phyloP scores from a whole-genome alignment of 2,113 vertebrate species.

The Odocoileus virginianus region DNA sequence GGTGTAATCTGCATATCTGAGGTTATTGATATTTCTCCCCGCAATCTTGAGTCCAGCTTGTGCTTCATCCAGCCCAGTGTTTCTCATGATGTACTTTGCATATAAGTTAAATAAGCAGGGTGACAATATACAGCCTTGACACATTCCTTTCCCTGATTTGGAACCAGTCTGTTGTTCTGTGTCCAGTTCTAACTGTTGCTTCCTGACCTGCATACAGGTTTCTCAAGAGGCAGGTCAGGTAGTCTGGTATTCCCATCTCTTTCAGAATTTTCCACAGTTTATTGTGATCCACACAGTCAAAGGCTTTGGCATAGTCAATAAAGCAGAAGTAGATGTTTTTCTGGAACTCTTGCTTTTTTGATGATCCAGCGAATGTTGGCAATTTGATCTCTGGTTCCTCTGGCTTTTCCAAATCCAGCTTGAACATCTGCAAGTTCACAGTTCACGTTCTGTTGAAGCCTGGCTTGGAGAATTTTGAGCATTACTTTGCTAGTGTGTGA shows the following conservation, averaged over 20 bases:
- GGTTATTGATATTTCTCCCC: neutral
- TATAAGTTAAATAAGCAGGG: neutral
- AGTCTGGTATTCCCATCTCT: neutral
- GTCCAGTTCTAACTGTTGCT: neutral
- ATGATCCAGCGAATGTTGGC: no score
- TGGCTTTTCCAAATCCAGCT: no score
- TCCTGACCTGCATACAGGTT: neutral
- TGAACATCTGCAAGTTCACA: neutral
- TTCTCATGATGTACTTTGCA: neutral
- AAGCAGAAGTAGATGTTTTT: no score
- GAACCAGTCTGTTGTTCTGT: neutral
- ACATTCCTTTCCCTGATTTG: neutral
- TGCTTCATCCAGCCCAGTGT: neutral
- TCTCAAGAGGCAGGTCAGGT: neutral
- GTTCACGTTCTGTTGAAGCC: neutral
- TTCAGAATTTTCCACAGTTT: neutral
- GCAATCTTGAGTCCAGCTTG: neutral
- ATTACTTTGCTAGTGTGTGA: neutral
- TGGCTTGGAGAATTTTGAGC: neutral
- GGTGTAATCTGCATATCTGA: neutral
- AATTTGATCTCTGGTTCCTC: no score
- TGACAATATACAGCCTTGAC: neutral
- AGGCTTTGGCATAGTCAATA: neutral
- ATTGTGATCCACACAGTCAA: neutral
- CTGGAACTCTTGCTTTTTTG: no score